These are phyloP conservation scores for Berghia stephanieae DNA, from an alignment of 1,140 invertebrate genomes.

Conservation along the genomic window DNA sequence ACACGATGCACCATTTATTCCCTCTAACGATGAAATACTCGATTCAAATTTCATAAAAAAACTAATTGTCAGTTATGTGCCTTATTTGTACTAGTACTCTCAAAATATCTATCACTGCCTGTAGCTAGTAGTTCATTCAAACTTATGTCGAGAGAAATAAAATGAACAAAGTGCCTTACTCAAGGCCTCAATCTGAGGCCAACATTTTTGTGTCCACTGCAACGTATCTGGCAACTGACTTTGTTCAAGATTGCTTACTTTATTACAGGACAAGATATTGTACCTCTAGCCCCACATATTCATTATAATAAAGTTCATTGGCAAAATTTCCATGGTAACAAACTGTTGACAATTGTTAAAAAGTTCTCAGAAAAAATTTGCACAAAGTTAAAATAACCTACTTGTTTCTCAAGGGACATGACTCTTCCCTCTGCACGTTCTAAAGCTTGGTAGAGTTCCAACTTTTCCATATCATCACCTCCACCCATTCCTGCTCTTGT, in stretches of 20 bases:
- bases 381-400: slow-evolving; percentile 36
- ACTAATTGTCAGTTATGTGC: too few species aligned
- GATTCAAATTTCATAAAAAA: neutral
- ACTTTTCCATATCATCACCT: slow-evolving; percentile 54
- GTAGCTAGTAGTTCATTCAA: too few species aligned
- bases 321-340: neutral
- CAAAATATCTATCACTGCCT: too few species aligned
- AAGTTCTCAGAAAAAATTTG: too few species aligned
- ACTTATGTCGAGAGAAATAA: too few species aligned
- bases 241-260: neutral
- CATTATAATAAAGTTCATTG: neutral
- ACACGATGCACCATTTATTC: neutral
- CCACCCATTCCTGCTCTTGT: slow-evolving; percentile 32
- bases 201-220: too few species aligned
- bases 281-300: neutral
- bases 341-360: too few species aligned
- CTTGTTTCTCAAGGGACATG: slow-evolving; percentile 62
- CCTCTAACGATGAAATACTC: neutral
- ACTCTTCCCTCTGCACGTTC: slow-evolving; percentile 62
- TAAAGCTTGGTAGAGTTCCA: slow-evolving; percentile 62
- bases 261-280: neutral
- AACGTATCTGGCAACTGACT: neutral
- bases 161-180: too few species aligned
- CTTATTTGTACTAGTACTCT: too few species aligned
- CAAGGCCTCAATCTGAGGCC: too few species aligned